Conservation (phyloP, 1,140 invertebrate genomes). For the Drosophila insularis region DNA sequence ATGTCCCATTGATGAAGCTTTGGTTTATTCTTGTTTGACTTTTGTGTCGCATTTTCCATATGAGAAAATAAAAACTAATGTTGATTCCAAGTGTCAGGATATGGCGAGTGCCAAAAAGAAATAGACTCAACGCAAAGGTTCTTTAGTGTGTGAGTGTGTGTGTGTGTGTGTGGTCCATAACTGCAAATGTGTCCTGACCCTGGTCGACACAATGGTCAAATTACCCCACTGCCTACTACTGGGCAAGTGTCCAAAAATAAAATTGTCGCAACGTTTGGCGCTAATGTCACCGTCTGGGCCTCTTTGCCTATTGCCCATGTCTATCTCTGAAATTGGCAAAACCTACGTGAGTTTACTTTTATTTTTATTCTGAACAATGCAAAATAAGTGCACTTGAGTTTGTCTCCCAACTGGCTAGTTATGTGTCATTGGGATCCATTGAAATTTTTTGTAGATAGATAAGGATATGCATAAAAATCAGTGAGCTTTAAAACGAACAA, state of each 20-base stretch:
- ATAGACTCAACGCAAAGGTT: constrained; percentile 1
- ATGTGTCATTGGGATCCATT: neutral
- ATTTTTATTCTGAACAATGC: constrained; percentile 76
- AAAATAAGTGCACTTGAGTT: constrained; percentile 77
- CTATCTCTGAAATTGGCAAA: constrained; percentile 16
- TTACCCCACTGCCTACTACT: constrained; percentile 12
- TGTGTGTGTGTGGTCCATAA: constrained; percentile 52
- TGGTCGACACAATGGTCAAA: neutral
- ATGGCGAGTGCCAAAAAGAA: constrained; percentile 36
- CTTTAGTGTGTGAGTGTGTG: constrained; percentile 20
- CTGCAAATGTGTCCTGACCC: constrained; percentile 28
- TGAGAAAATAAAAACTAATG: constrained; percentile 70
- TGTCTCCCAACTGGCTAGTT: constrained; percentile 28
- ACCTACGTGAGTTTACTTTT: constrained; percentile 53
- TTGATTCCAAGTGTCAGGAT: constrained; percentile 56
- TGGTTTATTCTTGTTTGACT: constrained; percentile 23
- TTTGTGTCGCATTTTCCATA: constrained; percentile 42
- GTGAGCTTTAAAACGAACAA: constrained; percentile 78
- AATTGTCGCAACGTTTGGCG: constrained; percentile 38
- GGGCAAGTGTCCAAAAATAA: constrained; percentile 61
- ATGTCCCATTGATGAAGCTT: neutral
- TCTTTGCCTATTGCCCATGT: constrained; percentile 38
- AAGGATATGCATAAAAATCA: constrained; percentile 72
- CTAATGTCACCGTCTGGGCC: constrained; percentile 72
- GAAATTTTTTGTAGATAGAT: constrained; percentile 1